phyloP scores from a whole-genome alignment of 1,140 invertebrate genomes.

The Temnothorax nylanderi region DNA sequence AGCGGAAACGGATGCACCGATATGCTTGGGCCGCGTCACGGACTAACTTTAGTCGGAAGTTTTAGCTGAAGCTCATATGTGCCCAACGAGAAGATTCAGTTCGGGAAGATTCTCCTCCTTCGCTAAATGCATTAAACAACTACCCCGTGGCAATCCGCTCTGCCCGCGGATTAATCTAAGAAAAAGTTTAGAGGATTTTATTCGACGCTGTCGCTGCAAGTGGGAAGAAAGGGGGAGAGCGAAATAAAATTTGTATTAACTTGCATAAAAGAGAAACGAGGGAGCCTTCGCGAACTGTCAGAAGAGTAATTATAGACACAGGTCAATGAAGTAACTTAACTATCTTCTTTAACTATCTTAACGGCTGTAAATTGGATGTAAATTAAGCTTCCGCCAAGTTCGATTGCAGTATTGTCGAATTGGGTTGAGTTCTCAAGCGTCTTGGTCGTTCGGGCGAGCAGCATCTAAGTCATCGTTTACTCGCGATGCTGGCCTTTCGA shows the following conservation, averaged over 20 bases:
- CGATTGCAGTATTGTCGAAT: slow-evolving; percentile 1
- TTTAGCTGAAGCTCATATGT: neutral
- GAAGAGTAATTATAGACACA: slow-evolving; percentile 17
- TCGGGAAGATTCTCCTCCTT: neutral
- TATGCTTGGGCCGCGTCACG: neutral
- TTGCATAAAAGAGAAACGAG: neutral
- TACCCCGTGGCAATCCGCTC: neutral
- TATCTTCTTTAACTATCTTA: slow-evolving; percentile 25
- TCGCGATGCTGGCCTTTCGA: neutral
- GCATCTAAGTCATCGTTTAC: neutral
- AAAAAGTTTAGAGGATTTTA: neutral
- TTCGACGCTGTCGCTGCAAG: too few species aligned
- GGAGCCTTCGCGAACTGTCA: neutral
- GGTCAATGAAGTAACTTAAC: neutral
- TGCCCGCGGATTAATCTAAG: neutral
- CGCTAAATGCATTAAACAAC: slow-evolving; percentile 1
- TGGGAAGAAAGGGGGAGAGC: neutral
- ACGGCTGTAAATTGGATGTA: neutral
- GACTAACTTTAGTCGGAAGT: slow-evolving; percentile 24
- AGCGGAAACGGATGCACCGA: slow-evolving; percentile 7
- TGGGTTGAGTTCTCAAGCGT: neutral
- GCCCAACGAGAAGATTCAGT: neutral
- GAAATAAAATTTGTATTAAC: slow-evolving; percentile 8
- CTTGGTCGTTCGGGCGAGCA: too few species aligned
- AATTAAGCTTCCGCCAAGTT: slow-evolving; percentile 13